phyloP scores from a whole-genome alignment of 1,140 invertebrate genomes.

The Ostrea edulis region DNA sequence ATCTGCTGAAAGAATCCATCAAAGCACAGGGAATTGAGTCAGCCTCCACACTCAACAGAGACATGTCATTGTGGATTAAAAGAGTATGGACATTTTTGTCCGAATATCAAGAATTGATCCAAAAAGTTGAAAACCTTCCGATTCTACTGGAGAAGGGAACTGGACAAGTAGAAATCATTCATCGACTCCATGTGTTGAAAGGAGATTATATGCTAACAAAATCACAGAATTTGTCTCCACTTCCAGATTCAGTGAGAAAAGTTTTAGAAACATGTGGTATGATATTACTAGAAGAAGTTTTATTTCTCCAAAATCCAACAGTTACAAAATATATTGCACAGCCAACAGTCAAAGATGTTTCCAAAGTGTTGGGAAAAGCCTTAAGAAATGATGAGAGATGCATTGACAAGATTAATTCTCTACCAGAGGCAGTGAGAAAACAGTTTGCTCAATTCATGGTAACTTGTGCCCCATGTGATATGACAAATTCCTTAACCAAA shows the following conservation, averaged over 20 bases:
- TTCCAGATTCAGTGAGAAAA: not conserved
- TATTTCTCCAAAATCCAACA: not conserved
- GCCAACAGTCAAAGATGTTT: not conserved
- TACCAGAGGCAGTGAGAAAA: not conserved
- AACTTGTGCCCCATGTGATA: not conserved
- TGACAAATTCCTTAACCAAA: not conserved
- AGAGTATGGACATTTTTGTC: slow-evolving; percentile 1
- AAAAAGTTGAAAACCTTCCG: not conserved
- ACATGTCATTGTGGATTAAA: not conserved
- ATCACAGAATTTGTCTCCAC: not conserved
- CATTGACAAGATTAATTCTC: not conserved
- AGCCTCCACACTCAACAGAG: not conserved
- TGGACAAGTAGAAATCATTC: not conserved
- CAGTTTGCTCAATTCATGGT: not conserved
- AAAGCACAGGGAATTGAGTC: not conserved
- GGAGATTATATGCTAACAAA: not conserved
- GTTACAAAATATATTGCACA: not conserved
- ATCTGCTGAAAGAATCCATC: not conserved
- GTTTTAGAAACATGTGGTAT: not conserved
- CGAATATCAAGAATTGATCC: not conserved
- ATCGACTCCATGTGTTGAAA: not conserved
- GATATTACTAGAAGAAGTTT: not conserved
- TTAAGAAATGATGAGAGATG: not conserved
- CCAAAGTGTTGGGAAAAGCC: not conserved
- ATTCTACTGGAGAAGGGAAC: not conserved